A percentile compares a stretch with the other conserved stretches of the same genome.
Evolutionary conservation across 2,797 vertebrate genomes (phyloP).

Genomic region (Neomorphus geoffroyi): DNA sequence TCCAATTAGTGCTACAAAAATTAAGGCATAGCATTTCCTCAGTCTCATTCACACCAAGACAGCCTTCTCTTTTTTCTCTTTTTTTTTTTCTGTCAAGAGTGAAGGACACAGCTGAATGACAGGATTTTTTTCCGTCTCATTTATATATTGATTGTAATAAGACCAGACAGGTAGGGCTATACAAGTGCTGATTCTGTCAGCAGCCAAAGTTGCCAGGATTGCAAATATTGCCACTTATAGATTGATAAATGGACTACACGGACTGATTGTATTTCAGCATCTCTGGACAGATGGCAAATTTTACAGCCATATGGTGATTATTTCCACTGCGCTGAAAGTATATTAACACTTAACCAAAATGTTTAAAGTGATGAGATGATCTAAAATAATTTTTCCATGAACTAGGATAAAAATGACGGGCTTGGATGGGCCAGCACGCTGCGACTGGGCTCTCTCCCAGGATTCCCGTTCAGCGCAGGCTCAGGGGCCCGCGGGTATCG

Average conservation of each 20-base stretch:
- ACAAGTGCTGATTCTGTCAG: constrained; percentile 36
- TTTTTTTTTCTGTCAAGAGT: background rate
- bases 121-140: constrained; percentile 15
- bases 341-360: constrained; percentile 63
- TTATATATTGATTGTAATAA: constrained; percentile 49
- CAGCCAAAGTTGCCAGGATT: constrained; percentile 37
- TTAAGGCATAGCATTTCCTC: background rate
- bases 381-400: background rate
- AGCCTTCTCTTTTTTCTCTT: background rate
- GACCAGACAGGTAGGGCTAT: constrained; percentile 54
- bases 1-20: constrained; percentile 20
- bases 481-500: background rate
- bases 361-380: constrained; percentile 31
- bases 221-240: constrained; percentile 66
- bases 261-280: constrained; percentile 74
- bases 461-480: background rate
- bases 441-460: background rate
- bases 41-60: background rate
- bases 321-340: constrained; percentile 65
- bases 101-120: background rate
- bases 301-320: constrained; percentile 81
- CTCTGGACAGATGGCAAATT: constrained; percentile 83
- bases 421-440: accelerated
- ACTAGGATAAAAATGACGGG: background rate
- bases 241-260: constrained; percentile 79